These are phyloP conservation scores for Rhimphoctona megacephalus DNA, from an alignment of 2,888 invertebrate genomes.

Conservation along the genomic window DNA sequence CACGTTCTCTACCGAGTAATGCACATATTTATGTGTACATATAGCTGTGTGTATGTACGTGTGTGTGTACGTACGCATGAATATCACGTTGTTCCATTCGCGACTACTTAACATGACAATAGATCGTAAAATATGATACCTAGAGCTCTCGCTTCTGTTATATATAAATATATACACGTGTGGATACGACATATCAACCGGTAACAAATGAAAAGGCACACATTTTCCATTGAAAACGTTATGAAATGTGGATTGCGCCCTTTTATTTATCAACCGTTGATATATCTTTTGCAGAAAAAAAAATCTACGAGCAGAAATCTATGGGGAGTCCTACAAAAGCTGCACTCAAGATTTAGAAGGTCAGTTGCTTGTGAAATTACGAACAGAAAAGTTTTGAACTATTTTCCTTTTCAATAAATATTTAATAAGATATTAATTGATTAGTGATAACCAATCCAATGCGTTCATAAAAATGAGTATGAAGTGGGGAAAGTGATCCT, in stretches of 20 bases:
- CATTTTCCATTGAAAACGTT: background rate
- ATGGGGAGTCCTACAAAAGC: slow-evolving; percentile 40
- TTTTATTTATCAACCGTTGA: background rate
- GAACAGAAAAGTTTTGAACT: background rate
- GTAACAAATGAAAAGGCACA: background rate
- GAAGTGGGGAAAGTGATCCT: background rate
- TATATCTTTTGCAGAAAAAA: slow-evolving; percentile 28
- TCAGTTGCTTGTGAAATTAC: background rate
- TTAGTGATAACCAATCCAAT: background rate
- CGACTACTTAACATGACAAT: slow-evolving; percentile 74
- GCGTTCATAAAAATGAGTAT: background rate
- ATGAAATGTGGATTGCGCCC: background rate
- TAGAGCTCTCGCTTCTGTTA: slow-evolving; percentile 26
- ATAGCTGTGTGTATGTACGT: background rate
- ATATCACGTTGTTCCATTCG: slow-evolving; percentile 67
- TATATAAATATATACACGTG: slow-evolving; percentile 14
- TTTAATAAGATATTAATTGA: background rate
- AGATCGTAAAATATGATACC: slow-evolving; percentile 74
- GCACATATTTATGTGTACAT: slow-evolving; percentile 3
- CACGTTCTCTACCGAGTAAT: background rate
- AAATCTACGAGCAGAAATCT: slow-evolving; percentile 10
- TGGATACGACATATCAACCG: slow-evolving; percentile 9
- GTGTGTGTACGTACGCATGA: slow-evolving; percentile 31
- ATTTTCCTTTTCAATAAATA: background rate
- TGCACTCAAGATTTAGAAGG: background rate